phyloP scores from a whole-genome alignment of 2,797 vertebrate genomes.

The Xiphophorus birchmanni region DNA sequence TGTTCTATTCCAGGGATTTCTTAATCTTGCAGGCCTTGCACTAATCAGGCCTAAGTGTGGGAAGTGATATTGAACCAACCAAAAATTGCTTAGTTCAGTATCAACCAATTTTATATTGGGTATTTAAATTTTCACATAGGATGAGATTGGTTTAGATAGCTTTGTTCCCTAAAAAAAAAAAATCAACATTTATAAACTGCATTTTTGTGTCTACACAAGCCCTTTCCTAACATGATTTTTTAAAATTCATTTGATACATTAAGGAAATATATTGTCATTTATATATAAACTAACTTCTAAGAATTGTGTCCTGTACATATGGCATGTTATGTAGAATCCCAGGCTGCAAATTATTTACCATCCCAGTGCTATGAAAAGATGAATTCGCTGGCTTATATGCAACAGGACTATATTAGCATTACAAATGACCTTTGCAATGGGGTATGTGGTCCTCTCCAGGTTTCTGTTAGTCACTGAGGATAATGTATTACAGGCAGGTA shows the following conservation, averaged over 20 bases:
- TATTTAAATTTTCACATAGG: not conserved
- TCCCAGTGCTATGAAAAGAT: conserved; percentile 28
- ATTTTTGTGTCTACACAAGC: not conserved
- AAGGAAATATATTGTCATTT: too few species aligned
- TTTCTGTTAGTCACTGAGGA: conserved; percentile 43
- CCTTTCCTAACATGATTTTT: not conserved
- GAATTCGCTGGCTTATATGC: conserved; percentile 23
- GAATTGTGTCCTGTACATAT: not conserved
- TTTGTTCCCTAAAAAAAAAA: not conserved
- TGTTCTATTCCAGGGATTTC: not conserved
- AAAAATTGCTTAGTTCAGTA: not conserved
- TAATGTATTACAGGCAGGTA: conserved; percentile 49
- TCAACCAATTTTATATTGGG: not conserved
- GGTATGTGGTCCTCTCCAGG: conserved; percentile 33
- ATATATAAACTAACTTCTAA: not conserved
- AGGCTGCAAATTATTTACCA: conserved; percentile 39
- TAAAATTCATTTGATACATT: not conserved
- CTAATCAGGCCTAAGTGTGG: not conserved
- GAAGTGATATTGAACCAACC: not conserved
- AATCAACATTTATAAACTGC: not conserved
- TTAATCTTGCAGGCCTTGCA: not conserved
- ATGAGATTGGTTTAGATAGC: not conserved
- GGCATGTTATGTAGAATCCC: not conserved
- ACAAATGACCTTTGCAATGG: conserved; percentile 42
- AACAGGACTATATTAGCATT: conserved; percentile 30